Evolutionary conservation across 2,113 vertebrate genomes (phyloP).

Genomic region (Python bivittatus): DNA sequence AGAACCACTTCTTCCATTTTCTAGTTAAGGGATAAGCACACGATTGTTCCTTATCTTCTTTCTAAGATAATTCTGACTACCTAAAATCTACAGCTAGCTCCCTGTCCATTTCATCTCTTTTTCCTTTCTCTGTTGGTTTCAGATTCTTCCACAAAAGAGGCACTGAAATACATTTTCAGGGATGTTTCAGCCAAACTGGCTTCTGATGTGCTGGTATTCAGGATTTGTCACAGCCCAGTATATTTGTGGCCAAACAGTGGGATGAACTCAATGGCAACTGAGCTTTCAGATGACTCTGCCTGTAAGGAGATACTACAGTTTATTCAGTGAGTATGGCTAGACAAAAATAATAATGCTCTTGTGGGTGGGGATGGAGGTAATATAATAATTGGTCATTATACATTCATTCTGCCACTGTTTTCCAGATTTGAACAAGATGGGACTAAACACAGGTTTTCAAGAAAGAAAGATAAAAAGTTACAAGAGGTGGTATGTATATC

Average conservation of each 20-base stretch:
- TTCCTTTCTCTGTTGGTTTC: slow-evolving; percentile 48
- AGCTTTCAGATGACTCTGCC: slow-evolving; percentile 72
- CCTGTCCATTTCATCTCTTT: neutral
- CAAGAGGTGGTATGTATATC: slow-evolving; percentile 67
- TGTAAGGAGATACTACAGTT: slow-evolving; percentile 80
- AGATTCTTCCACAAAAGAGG: slow-evolving; percentile 76
- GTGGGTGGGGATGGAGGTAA: neutral
- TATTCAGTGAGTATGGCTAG: slow-evolving; percentile 78
- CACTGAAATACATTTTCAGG: slow-evolving; percentile 79
- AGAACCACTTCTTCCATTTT: neutral
- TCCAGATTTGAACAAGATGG: slow-evolving; percentile 74
- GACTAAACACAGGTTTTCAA: slow-evolving; percentile 69
- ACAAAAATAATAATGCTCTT: neutral
- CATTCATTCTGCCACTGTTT: slow-evolving; percentile 43
- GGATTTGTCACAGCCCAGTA: slow-evolving; percentile 79
- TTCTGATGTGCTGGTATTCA: slow-evolving; percentile 83
- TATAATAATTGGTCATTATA: neutral
- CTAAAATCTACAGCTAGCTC: neutral
- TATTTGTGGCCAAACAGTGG: slow-evolving; percentile 89
- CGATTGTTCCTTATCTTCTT: neutral
- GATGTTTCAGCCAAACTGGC: slow-evolving; percentile 79
- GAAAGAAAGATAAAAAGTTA: slow-evolving; percentile 76
- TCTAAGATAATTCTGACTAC: neutral
- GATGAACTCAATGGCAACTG: slow-evolving; percentile 65
- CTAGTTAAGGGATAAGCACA: neutral